Conservation (phyloP, 2,797 vertebrate species). For the Liparis tanakae region DNA sequence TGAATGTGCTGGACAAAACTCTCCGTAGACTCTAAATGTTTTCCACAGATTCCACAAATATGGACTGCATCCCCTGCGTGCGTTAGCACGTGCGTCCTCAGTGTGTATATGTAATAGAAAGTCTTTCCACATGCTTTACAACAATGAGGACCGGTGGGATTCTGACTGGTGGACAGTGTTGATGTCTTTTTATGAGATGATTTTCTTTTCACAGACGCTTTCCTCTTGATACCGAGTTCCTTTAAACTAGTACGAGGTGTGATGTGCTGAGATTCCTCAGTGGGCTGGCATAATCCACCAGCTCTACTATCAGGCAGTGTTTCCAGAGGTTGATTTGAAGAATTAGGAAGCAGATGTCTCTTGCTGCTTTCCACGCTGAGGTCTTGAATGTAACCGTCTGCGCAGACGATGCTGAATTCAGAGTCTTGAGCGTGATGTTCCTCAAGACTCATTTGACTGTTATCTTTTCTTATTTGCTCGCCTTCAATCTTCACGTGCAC, state of each 20-base stretch:
- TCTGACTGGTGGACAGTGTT: not conserved
- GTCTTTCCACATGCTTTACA: constrained; percentile 47
- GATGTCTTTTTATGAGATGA: constrained; percentile 13
- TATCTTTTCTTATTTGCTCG: not conserved
- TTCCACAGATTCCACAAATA: constrained; percentile 55
- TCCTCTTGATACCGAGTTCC: not conserved
- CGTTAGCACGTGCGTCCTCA: constrained; percentile 32
- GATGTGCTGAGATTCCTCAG: constrained; percentile 7
- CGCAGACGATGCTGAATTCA: not conserved
- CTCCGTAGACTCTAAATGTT: constrained; percentile 2
- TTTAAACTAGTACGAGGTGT: constrained; percentile 4
- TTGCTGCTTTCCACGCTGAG: not conserved
- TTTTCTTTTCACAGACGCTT: not conserved
- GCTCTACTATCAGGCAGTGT: not conserved
- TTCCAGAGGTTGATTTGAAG: constrained; percentile 2
- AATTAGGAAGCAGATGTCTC: not conserved
- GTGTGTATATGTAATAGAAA: constrained; percentile 45
- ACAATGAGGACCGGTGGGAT: not conserved
- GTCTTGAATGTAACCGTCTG: constrained; percentile 21
- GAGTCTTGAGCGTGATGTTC: not conserved
- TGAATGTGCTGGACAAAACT: constrained; percentile 41
- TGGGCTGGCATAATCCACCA: not conserved
- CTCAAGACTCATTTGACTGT: not conserved
- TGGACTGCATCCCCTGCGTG: constrained; percentile 28
- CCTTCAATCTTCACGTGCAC: constrained; percentile 1